Evolutionary conservation across 2,888 invertebrate genomes (phyloP), one percentile per base, ranked within the genome.

Genomic region (Nipponacmea schrenckii): DNA sequence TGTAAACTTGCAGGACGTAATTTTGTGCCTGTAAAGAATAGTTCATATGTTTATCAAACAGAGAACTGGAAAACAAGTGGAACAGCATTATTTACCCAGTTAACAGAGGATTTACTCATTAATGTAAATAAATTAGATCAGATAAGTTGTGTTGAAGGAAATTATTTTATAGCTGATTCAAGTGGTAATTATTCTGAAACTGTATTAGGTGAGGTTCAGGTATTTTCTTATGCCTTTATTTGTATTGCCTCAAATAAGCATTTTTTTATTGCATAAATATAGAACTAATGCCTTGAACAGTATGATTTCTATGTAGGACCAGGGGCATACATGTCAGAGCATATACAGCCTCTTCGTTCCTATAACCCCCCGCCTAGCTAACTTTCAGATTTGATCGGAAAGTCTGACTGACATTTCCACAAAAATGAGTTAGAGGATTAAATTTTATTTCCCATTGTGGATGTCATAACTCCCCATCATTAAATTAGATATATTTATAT

Each of bases 101-200:
- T 84, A 17, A 72, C 67, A 26, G 79, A 80, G 39, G 84, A 84
- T 68, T 46, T 81, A 62, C 79, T 82, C 71, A 69, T 84, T 8
- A 83, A 83, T 69, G 64, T 82, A n/a, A 71, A 72, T 5, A 82
- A 80, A 68, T 78, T 80, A 64, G 84, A 84, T 62, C 83, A 84
- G 74, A 77, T 84, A 44, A 82, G 80, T 27, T 80, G 79, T 10
- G 68, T 73, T 1, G 77, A 81, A 10, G 84, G 84, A 2, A 77
- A 76, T 10, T 83, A 78, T 70, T 83, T 80, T 72, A 79, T 81
- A 10, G 80, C 81, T 7, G 83, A 83, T 62, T 66, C 70, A 14
- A 24, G 68, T 20, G 84, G 84, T 20, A 78, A 79, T 62, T 82
- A 82, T 63, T 77, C 79, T n/a, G 72, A 73, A 64, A 75, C 78